phyloP scores from a whole-genome alignment of 2,888 invertebrate genomes.

The Electrophaes corylata region DNA sequence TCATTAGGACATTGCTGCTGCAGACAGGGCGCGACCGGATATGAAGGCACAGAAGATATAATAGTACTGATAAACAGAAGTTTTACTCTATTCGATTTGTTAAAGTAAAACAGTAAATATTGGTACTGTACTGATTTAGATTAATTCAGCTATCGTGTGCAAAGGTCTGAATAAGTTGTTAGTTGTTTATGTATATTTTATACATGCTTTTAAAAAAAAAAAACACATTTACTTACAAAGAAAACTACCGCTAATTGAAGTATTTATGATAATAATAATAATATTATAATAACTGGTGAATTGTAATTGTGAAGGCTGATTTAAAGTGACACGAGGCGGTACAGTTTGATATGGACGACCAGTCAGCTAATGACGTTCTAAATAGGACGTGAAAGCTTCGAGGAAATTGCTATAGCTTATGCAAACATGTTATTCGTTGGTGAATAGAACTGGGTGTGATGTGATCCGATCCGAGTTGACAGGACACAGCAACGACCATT shows the following conservation, averaged over 20 bases:
- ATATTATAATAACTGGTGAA: too few relatives aligned
- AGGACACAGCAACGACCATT: not conserved
- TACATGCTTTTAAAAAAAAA: too few relatives aligned
- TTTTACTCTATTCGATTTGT: not conserved
- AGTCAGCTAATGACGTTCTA: slow-evolving; percentile 16
- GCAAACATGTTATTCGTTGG: slow-evolving; percentile 22
- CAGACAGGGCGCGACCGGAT: slow-evolving; percentile 69
- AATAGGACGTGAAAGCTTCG: slow-evolving; percentile 26
- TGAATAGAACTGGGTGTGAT: slow-evolving; percentile 25
- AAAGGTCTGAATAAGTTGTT: too few relatives aligned
- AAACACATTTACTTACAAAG: too few relatives aligned
- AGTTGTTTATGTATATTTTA: too few relatives aligned
- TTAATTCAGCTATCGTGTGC: too few relatives aligned
- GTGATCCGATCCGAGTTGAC: slow-evolving; percentile 4
- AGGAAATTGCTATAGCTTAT: slow-evolving; percentile 31
- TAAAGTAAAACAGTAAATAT: too few relatives aligned
- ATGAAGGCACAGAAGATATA: slow-evolving; percentile 42
- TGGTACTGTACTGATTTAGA: too few relatives aligned
- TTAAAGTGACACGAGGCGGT: slow-evolving; percentile 1
- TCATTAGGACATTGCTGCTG: slow-evolving; percentile 49
- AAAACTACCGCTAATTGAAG: too few relatives aligned
- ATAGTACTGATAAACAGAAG: not conserved
- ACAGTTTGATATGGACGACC: slow-evolving; percentile 18
- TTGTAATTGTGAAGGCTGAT: not conserved
- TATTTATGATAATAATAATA: too few relatives aligned